Evolutionary conservation across 92 coral and sea anemone genomes (phyloP), one percentile per base, ranked within the genome.

Genomic region (Isaurus tuberculatus): DNA sequence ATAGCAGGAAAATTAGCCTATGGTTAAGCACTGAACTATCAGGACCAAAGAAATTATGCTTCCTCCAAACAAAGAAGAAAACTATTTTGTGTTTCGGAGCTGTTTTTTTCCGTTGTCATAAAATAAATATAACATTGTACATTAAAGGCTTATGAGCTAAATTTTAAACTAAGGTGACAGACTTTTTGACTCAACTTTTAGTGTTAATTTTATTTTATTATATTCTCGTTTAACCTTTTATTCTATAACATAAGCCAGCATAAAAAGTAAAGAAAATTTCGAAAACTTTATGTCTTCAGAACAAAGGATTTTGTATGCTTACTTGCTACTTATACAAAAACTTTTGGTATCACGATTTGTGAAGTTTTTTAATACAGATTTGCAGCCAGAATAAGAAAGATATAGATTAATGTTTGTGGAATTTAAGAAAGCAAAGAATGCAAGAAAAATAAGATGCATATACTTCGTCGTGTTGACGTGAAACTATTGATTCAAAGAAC

Each of bases 1-100:
- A 77, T 57, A 33, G 61, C 31, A 77, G 60, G 42, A 49, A 55
- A 77, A 77, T 77, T 77, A 36, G 53, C 69, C 36, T 28, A 77
- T n/a, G n/a, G 36, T 16, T 10, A 14, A 14, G 70, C 9, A n/a
- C n/a, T 10, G 63, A 34, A 20, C 69, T 17, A 58, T 77, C 70
- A 25, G 34, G 8, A 57, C 13, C 37, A 32, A 19, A 77, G 23
- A 34, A 77, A 77, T 60, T 51, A 1, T 15, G 33, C 42, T 33
- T 77, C 70, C 14, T 40, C 58, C 19, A 28, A 23, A 58, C n/a
- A 37, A 71, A 51, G 26, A 19, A 15, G 32, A 63, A 63, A 26
- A 63, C 5, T 26, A 29, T 9, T 16, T 15, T 63, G 3, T 5
- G 26, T 8, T 57, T 57, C 53, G 53, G 16, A 3, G 8, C 63